Conservation (phyloP, 2,113 vertebrate species). For the Accipiter virgatus region DNA sequence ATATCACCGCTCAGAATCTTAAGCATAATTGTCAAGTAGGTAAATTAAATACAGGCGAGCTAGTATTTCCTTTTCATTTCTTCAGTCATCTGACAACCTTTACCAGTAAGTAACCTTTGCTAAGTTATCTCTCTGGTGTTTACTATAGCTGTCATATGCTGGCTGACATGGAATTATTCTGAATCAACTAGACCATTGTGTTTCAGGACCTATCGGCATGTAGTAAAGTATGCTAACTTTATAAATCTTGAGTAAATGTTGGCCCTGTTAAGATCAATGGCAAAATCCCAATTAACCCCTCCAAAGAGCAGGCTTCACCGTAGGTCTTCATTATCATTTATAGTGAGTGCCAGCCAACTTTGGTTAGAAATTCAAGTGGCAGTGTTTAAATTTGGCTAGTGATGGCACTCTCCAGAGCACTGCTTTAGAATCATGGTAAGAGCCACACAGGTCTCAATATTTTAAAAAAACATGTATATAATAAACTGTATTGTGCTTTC, state of each 20-base stretch:
- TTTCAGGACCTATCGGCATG: neutral
- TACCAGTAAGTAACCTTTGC: neutral
- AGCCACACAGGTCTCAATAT: neutral
- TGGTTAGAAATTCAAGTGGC: neutral
- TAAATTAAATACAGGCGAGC: neutral
- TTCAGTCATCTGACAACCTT: neutral
- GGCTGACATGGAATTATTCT: neutral
- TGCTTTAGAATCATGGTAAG: neutral
- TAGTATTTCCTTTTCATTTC: neutral
- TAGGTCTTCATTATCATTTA: neutral
- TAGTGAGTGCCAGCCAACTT: neutral
- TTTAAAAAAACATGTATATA: neutral
- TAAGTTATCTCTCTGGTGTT: neutral
- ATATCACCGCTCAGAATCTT: neutral
- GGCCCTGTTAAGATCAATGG: neutral
- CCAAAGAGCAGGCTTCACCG: rapidly evolving
- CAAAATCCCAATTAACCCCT: neutral
- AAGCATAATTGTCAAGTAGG: neutral
- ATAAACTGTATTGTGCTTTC: neutral
- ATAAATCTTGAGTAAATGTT: neutral
- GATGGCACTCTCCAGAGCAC: neutral
- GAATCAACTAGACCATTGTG: neutral
- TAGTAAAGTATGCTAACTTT: neutral
- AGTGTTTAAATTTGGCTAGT: neutral
- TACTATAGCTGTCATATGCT: neutral